Evolutionary conservation across 1,140 invertebrate genomes (phyloP).

Genomic region (Daktulosphaira vitifoliae): DNA sequence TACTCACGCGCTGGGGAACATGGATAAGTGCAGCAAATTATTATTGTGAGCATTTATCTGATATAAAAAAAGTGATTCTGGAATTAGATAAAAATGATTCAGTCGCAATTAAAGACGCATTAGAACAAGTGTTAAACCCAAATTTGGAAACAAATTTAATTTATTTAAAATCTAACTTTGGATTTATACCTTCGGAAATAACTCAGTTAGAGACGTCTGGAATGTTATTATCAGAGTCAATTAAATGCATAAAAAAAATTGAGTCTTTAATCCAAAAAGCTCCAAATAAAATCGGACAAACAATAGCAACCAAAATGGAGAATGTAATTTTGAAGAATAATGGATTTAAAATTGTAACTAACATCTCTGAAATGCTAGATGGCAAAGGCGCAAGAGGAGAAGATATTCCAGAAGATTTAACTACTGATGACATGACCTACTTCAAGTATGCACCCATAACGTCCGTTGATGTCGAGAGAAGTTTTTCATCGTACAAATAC

Average conservation of each 20-base stretch:
- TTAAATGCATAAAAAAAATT: background rate
- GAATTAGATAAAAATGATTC: too few species aligned
- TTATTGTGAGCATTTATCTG: constrained; percentile 40
- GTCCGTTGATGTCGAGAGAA: too few species aligned
- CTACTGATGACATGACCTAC: background rate
- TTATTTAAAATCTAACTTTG: too few species aligned
- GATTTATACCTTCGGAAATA: too few species aligned
- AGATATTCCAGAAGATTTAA: background rate
- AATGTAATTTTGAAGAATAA: background rate
- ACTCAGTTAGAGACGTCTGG: background rate
- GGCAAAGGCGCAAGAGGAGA: background rate
- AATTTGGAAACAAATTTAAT: too few species aligned
- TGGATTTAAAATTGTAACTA: background rate
- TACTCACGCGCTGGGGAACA: constrained; percentile 44
- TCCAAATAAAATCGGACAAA: background rate
- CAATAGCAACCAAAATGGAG: background rate
- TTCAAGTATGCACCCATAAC: background rate
- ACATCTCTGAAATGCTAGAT: background rate
- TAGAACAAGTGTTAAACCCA: too few species aligned
- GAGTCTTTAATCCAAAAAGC: background rate
- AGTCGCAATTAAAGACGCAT: too few species aligned
- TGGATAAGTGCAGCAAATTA: constrained; percentile 42
- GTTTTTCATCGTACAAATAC: too few species aligned
- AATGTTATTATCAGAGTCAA: background rate
- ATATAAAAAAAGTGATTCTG: too few species aligned